A percentile compares a stretch with the other conserved stretches of the same genome.
Conservation (phyloP, 1,140 invertebrate genomes). For the Antheraea pernyi region DNA sequence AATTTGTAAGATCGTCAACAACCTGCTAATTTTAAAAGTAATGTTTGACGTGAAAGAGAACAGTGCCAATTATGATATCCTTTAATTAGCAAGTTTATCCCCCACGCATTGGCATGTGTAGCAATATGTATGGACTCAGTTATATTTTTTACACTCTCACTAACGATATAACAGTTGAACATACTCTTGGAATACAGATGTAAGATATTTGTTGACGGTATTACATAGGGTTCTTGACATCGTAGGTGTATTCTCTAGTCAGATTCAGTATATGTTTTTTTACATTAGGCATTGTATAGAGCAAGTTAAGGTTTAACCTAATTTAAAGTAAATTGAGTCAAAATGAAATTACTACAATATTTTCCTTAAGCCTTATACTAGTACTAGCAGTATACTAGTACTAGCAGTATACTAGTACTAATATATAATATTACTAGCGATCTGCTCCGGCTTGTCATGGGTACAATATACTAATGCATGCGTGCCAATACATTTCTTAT, state of each 20-base stretch:
- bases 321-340: too few species aligned
- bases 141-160: background rate
- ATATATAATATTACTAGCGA: too few species aligned
- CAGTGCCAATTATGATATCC: constrained; percentile 22
- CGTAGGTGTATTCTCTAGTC: background rate
- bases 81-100: constrained; percentile 21
- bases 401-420: too few species aligned
- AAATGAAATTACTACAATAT: too few species aligned
- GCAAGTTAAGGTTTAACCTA: too few species aligned
- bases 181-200: background rate
- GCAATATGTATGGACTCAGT: background rate
- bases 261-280: too few species aligned
- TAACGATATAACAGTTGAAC: background rate
- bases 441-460: too few species aligned
- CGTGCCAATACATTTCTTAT: too few species aligned
- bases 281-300: too few species aligned
- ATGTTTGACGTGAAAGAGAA: constrained; percentile 11
- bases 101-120: constrained; percentile 16
- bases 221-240: background rate
- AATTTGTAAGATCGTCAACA: background rate
- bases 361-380: too few species aligned
- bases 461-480: too few species aligned
- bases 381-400: too few species aligned
- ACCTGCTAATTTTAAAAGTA: constrained; percentile 15
- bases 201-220: background rate